Conservation (phyloP, 2,888 invertebrate species). For the Pachymerium ferrugineum region DNA sequence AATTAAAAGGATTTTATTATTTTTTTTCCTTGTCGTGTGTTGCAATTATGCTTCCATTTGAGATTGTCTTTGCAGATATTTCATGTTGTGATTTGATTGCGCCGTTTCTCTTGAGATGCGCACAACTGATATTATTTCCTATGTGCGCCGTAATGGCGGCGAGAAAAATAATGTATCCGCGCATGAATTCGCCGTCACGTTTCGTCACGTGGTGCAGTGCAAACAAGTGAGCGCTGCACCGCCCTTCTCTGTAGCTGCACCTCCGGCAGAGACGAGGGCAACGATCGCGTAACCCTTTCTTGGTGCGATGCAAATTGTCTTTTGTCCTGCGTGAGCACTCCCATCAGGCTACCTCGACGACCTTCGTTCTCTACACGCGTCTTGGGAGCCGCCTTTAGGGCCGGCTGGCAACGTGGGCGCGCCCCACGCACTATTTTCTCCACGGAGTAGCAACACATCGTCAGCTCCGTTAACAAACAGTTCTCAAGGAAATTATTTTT, state of each 20-base stretch:
- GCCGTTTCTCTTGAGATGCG: conserved; percentile 25
- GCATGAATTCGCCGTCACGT: conserved; percentile 32
- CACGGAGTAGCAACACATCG: conserved; percentile 32
- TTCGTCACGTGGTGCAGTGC: conserved; percentile 34
- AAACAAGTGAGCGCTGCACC: conserved; percentile 31
- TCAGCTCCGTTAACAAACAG: conserved; percentile 33
- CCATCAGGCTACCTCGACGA: conserved; percentile 14
- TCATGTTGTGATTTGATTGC: conserved; percentile 25
- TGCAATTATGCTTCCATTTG: conserved; percentile 15
- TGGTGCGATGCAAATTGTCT: conserved; percentile 28
- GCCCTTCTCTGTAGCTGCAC: conserved; percentile 19
- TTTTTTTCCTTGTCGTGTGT: neutral
- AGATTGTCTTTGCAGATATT: conserved; percentile 22
- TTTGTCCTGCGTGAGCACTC: conserved; percentile 25
- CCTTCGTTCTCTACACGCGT: conserved; percentile 27
- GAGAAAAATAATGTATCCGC: conserved; percentile 34
- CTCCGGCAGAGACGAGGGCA: conserved; percentile 20
- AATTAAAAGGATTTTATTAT: neutral
- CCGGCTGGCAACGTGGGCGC: conserved; percentile 25
- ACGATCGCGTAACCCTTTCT: conserved; percentile 11
- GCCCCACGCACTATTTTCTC: conserved; percentile 28
- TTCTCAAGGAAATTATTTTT: conserved; percentile 35
- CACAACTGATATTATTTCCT: conserved; percentile 31
- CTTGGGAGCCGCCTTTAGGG: conserved; percentile 19
- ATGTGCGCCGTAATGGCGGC: conserved; percentile 33